These are phyloP conservation scores for Dicrostonyx torquatus DNA, from an alignment of 2,797 vertebrate genomes.

Conservation along the genomic window DNA sequence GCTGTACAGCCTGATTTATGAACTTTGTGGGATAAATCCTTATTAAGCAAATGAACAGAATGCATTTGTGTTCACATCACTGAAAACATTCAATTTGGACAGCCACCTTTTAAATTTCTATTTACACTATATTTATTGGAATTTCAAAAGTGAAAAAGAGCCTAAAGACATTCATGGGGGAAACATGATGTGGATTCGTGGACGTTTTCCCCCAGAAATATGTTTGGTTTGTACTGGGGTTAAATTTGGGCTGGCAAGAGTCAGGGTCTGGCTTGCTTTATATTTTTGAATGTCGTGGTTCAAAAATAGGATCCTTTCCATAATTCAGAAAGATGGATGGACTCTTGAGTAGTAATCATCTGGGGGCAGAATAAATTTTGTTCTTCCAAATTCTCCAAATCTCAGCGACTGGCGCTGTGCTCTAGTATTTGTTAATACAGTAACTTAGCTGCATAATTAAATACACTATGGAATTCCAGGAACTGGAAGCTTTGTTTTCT, in stretches of 20 bases:
- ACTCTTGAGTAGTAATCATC: conserved; percentile 81
- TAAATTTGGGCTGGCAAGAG: conserved; percentile 55
- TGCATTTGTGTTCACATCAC: conserved; percentile 38
- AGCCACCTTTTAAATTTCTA: conserved; percentile 57
- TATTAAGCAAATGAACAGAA: conserved; percentile 70
- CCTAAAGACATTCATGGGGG: conserved; percentile 23
- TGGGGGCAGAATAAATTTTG: conserved; percentile 77
- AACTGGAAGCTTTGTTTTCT: conserved; percentile 84
- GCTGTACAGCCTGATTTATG: conserved; percentile 63
- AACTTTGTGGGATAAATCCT: conserved; percentile 62
- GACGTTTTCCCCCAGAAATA: not conserved
- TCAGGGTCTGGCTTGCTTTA: conserved; percentile 59
- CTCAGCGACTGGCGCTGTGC: conserved; percentile 73
- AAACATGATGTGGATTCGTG: conserved; percentile 3
- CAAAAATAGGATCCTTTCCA: conserved; percentile 78
- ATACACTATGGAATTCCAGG: conserved; percentile 84
- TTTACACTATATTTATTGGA: conserved; percentile 67
- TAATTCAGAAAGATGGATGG: conserved; percentile 65
- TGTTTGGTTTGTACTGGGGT: conserved; percentile 39
- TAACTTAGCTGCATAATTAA: conserved; percentile 87
- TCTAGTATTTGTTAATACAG: conserved; percentile 81
- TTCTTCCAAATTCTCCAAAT: conserved; percentile 78
- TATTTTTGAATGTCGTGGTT: conserved; percentile 66
- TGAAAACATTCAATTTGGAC: conserved; percentile 66
- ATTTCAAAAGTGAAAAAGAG: conserved; percentile 62